Conservation (phyloP, 2,113 vertebrate species). For the Alethe castanea region DNA sequence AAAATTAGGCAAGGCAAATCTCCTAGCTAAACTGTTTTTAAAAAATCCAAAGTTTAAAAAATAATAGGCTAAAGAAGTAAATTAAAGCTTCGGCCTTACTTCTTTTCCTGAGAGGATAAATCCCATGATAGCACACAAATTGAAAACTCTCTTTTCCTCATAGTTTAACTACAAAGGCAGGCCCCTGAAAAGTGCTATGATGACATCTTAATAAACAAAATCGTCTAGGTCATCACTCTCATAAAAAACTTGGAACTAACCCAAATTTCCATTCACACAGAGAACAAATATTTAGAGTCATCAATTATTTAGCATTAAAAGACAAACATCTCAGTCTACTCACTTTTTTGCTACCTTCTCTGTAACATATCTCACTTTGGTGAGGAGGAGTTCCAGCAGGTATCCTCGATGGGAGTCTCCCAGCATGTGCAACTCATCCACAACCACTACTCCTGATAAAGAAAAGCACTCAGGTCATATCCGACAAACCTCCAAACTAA, state of each 20-base stretch:
- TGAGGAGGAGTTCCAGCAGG: constrained; percentile 90
- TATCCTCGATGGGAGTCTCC: constrained; percentile 93
- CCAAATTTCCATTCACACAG: background rate
- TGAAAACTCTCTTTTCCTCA: background rate
- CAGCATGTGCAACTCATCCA: constrained; percentile 96
- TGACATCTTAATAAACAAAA: background rate
- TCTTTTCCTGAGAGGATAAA: background rate
- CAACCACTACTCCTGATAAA: constrained; percentile 88
- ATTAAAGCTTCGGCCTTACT: background rate
- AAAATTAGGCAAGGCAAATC: background rate
- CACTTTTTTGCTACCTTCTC: constrained; percentile 79
- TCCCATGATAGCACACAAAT: background rate
- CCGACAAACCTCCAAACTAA: background rate
- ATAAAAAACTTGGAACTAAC: background rate
- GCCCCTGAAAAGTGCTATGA: background rate
- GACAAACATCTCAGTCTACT: background rate
- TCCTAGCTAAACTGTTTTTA: background rate
- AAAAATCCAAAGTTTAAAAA: background rate
- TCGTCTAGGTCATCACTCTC: background rate
- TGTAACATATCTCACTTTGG: constrained; percentile 89
- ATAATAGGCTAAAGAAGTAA: background rate
- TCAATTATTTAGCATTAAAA: background rate
- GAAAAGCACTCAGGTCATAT: background rate
- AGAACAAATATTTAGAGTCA: background rate
- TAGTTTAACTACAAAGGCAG: background rate